A percentile compares a stretch with the other conserved stretches of the same genome.
Conservation (phyloP, 2,113 vertebrate species). For the Menura novaehollandiae region DNA sequence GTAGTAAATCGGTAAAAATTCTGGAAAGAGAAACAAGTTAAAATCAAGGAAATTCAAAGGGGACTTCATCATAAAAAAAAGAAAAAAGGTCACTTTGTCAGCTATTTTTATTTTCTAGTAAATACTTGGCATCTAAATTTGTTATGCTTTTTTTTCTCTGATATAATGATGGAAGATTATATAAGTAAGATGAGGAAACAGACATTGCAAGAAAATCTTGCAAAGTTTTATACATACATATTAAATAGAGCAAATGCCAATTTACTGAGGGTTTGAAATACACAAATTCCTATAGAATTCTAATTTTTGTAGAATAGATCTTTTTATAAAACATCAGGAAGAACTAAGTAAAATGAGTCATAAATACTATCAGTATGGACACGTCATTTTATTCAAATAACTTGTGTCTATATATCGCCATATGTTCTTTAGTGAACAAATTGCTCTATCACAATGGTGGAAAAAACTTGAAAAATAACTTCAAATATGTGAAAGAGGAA, state of each 20-base stretch:
- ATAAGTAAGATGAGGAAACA: neutral
- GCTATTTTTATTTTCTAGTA: neutral
- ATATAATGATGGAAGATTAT: neutral
- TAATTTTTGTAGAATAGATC: neutral
- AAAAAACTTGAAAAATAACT: neutral
- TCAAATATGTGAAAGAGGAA: neutral
- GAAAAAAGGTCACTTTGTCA: fast-evolving
- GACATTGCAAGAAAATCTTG: neutral
- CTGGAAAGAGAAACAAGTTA: neutral
- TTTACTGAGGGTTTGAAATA: neutral
- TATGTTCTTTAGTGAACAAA: neutral
- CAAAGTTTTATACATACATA: neutral
- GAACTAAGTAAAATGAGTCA: neutral
- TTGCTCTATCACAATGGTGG: neutral
- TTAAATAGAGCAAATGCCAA: neutral
- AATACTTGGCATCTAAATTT: neutral
- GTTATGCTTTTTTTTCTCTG: neutral
- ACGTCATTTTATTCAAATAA: neutral
- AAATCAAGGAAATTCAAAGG: neutral
- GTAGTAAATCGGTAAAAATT: neutral
- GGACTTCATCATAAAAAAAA: neutral
- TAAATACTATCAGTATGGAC: neutral
- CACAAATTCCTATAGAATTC: neutral
- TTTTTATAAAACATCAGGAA: neutral
- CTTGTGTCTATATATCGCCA: neutral